These are phyloP conservation scores for Heterohyrax brucei DNA, from an alignment of 2,797 vertebrate genomes.

Conservation along the genomic window DNA sequence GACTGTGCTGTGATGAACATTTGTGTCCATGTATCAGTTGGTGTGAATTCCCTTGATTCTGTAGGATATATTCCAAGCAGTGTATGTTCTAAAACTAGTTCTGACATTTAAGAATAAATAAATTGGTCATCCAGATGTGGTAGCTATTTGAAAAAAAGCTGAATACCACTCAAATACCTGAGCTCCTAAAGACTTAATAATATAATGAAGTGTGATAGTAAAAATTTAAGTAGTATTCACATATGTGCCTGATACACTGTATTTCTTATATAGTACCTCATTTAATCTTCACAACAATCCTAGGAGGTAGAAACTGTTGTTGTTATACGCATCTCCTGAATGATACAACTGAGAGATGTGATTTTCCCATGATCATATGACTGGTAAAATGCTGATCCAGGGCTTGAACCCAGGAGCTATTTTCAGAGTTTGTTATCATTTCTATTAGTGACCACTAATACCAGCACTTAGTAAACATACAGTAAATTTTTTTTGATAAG, in stretches of 20 bases:
- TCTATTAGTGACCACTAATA: neutral
- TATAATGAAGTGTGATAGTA: neutral
- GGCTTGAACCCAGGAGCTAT: neutral
- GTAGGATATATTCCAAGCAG: neutral
- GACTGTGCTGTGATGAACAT: too few relatives aligned
- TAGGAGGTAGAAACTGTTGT: neutral
- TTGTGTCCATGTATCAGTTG: too few relatives aligned
- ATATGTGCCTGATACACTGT: neutral
- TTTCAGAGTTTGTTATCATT: neutral
- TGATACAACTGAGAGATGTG: slow-evolving; percentile 15
- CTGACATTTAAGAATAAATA: slow-evolving; percentile 69
- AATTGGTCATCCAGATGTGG: neutral
- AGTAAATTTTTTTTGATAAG: neutral
- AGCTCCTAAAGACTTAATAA: slow-evolving; percentile 10
- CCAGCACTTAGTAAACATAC: neutral
- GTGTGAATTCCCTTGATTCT: too few relatives aligned
- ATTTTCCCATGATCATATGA: neutral
- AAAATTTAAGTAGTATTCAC: neutral
- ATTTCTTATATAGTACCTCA: neutral
- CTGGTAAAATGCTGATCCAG: neutral
- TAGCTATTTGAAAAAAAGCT: slow-evolving; percentile 58
- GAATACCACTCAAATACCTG: neutral
- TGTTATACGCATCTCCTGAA: neutral
- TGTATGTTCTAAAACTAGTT: slow-evolving; percentile 60
- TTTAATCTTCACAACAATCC: neutral